These are phyloP conservation scores for Flexamia atlantica DNA, from an alignment of 2,888 invertebrate species.

Conservation along the genomic window DNA sequence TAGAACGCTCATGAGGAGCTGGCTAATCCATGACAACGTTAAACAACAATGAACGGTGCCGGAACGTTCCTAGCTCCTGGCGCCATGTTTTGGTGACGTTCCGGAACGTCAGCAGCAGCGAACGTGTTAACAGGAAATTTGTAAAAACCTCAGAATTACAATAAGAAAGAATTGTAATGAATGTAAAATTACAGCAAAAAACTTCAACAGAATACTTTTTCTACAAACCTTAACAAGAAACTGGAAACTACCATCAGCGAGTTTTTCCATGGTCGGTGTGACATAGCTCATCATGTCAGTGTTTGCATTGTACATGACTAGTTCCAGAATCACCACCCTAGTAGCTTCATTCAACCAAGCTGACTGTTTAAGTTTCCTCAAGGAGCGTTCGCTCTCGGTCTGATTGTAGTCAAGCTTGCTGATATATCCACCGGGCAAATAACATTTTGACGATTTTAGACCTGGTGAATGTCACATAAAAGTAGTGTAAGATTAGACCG, in stretches of 20 bases:
- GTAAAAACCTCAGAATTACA: no score
- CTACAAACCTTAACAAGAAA: background rate
- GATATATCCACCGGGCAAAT: background rate
- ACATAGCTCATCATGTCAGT: background rate
- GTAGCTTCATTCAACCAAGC: background rate
- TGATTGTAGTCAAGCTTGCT: background rate
- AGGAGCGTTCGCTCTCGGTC: background rate
- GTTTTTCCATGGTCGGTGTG: background rate
- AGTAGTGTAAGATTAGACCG: no score
- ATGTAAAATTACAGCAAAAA: no score
- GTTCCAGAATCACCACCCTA: background rate
- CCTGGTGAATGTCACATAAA: background rate
- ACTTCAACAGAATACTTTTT: no score
- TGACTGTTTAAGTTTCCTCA: background rate
- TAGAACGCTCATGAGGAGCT: no score
- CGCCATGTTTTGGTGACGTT: no score
- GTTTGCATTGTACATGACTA: background rate
- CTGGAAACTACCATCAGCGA: background rate
- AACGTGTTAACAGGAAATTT: no score
- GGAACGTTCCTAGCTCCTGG: no score
- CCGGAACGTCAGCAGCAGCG: no score
- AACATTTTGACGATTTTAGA: background rate
- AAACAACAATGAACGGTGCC: no score
- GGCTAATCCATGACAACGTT: no score
- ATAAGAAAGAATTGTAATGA: no score